Evolutionary conservation across 2,113 vertebrate genomes (phyloP).

Genomic region (Probosciger aterrimus): DNA sequence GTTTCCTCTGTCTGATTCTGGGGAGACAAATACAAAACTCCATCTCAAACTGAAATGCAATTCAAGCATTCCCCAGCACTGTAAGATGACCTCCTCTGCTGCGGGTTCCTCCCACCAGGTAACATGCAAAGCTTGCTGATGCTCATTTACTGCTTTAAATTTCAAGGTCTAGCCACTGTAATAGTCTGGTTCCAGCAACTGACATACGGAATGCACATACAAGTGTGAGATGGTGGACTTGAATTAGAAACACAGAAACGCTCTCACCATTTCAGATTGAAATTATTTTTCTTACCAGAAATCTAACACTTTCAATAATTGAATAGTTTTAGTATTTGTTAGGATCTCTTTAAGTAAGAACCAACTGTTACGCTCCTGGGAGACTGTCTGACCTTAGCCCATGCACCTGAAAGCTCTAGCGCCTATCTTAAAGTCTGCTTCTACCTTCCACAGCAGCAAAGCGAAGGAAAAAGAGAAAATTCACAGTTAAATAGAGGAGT

Average conservation of each 20-base stretch:
- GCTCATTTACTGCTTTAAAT: neutral
- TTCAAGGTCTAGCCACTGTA: neutral
- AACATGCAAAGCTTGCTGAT: neutral
- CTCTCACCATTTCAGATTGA: neutral
- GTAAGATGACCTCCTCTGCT: neutral
- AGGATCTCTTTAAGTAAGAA: neutral
- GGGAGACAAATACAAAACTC: conserved; percentile 23
- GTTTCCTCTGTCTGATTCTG: conserved; percentile 42
- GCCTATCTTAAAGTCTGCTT: neutral
- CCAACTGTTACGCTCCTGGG: neutral
- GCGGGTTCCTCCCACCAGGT: neutral
- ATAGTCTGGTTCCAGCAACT: neutral
- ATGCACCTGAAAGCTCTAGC: neutral
- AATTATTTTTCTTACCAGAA: neutral
- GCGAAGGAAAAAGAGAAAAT: neutral
- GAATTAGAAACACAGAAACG: neutral
- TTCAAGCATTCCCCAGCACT: conserved; percentile 33
- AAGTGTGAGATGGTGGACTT: neutral
- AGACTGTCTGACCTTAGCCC: neutral
- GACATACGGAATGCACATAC: neutral
- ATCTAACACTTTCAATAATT: neutral
- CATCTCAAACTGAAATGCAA: conserved; percentile 43
- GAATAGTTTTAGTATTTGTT: neutral
- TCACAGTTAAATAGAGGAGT: neutral
- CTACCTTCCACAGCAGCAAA: neutral